phyloP scores from a whole-genome alignment of 2,113 vertebrate genomes.

The Reinhardtius hippoglossoides region DNA sequence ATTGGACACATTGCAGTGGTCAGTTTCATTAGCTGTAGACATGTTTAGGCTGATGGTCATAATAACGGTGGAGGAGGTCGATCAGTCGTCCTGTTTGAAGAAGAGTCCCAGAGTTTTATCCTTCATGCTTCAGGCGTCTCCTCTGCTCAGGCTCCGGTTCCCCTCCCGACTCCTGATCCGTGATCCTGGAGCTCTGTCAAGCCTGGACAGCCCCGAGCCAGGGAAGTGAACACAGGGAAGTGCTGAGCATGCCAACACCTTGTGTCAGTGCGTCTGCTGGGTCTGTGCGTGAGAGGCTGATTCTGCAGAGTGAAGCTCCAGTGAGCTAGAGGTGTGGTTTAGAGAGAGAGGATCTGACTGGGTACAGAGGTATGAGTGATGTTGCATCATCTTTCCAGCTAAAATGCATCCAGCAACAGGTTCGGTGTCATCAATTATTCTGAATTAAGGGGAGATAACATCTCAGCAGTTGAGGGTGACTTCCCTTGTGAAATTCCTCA shows the following conservation, averaged over 20 bases:
- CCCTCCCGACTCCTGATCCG: no score
- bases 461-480: slow-evolving; percentile 9
- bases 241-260: no score
- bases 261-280: neutral
- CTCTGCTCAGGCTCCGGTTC: neutral
- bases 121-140: neutral
- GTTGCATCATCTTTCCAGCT: no score
- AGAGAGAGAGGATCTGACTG: neutral
- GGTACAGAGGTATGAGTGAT: no score
- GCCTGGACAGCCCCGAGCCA: no score
- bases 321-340: slow-evolving; percentile 68
- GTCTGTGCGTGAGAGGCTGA: neutral
- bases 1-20: slow-evolving; percentile 51
- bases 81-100: neutral
- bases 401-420: no score
- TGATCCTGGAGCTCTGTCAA: neutral
- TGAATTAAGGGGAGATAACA: no score
- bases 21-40: neutral
- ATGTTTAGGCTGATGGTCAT: no score
- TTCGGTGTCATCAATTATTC: no score
- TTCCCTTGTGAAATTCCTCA: slow-evolving; percentile 57
- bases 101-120: neutral
- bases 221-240: no score
- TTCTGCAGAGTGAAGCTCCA: no score
- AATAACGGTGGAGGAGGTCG: neutral